Base-by-base conservation (phyloP, 2,797 vertebrate species). In the Cryptoblepharus egeriae region DNA sequence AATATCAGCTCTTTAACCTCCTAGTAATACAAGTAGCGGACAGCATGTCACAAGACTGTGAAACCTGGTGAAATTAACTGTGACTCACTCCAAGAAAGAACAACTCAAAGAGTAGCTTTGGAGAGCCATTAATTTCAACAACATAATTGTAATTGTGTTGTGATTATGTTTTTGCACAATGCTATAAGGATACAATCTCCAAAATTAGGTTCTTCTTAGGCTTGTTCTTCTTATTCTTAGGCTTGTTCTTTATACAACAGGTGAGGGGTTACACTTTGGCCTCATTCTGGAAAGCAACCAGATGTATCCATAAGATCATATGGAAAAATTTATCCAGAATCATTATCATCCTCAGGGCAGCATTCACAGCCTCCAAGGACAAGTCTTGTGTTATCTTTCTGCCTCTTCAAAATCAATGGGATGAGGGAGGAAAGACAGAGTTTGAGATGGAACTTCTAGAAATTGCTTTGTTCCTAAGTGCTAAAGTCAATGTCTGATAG, bases 11-110 rank as follows among this genome's bases (percentile, higher is more conserved):
- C 63, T 68, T 45, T 67, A 79, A 74, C 71, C 76, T 74, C 82
- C 20, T 22, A 61, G 63, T 49, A 74, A 79, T 49, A 18, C 30
- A 74, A 75, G 63, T 60, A 61, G 39, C 4, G 30, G 77, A 67
- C 4, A 30, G 37, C 12, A 5, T 26, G 71, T 68, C 28, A 32
- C 58, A 83, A 65, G 37, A 20, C 60, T 55, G 60, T 71, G 57
- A 78, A 77, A 72, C 35, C 75, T 67, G 52, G 52, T 78, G 22
- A 78, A 84, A 84, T 52, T 75, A 64, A 74, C 24, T 37, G 30
- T 67, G 82, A 74, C 63, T 79, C 32, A 68, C 78, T 61, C 61
- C 30, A 68, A 68, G 70, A 79, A 73, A 55, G 20, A 71, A 64
- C 75, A 83, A n/a, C 16, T 78, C 70, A 65, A 15, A 83, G 20